Percentiles rank a stretch among this genome's conserved stretches.
Evolutionary conservation across 2,113 vertebrate genomes (phyloP).

Genomic region (Pygoscelis antarcticus): DNA sequence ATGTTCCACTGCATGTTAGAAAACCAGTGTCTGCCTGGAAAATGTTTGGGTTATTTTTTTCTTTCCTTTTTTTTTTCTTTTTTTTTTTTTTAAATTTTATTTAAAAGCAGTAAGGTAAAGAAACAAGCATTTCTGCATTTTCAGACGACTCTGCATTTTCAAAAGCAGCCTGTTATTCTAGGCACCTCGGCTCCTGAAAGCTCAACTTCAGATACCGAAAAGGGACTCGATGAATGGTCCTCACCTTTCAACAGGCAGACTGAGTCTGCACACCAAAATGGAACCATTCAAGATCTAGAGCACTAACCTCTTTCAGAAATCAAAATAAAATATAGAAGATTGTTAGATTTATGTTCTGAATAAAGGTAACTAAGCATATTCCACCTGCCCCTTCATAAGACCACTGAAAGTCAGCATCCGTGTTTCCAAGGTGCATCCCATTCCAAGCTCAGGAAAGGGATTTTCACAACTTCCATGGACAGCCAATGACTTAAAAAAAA

Average conservation of each 20-base stretch:
- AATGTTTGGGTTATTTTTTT: neutral
- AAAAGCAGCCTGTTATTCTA: neutral
- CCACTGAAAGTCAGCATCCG: neutral
- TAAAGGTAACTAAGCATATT: neutral
- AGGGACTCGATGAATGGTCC: neutral
- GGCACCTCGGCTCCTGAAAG: neutral
- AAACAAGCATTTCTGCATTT: neutral
- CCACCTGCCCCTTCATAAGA: neutral
- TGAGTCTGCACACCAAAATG: neutral
- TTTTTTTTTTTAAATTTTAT: neutral
- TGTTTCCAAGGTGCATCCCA: neutral
- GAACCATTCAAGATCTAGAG: neutral
- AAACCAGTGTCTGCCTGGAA: neutral
- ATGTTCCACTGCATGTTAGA: neutral
- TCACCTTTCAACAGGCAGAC: neutral
- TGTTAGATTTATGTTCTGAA: neutral
- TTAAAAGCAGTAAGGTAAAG: neutral
- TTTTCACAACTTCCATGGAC: neutral
- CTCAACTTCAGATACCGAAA: neutral
- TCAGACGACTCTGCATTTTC: neutral
- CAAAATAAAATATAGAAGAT: neutral
- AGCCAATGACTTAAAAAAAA: neutral
- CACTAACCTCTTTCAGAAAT: neutral
- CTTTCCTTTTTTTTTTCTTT: too few relatives aligned
- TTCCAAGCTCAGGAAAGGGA: neutral